Evolutionary conservation across 2,888 invertebrate species (phyloP).

Genomic region (Pachliopta kotzebuea): DNA sequence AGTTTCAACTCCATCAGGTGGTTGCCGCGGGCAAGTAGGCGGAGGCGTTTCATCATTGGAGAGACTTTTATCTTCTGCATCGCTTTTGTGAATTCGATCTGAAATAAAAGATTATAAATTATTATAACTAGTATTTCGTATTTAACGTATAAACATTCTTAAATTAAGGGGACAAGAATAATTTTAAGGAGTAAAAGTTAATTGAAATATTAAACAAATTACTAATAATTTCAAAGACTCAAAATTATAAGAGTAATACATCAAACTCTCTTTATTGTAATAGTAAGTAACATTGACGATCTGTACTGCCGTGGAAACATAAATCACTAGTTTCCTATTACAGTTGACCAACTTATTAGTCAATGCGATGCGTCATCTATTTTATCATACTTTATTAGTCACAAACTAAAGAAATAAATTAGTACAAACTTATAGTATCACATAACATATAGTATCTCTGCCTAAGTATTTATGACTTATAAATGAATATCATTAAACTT

Average conservation of each 20-base stretch:
- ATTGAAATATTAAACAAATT: too few relatives aligned
- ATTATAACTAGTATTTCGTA: too few relatives aligned
- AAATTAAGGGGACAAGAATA: neutral
- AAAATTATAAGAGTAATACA: neutral
- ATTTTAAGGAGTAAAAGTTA: too few relatives aligned
- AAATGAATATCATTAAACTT: neutral
- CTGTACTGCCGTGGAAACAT: conserved; percentile 43
- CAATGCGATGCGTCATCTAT: conserved; percentile 59
- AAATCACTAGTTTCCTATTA: conserved; percentile 64
- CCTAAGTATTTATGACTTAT: neutral
- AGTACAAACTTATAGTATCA: neutral
- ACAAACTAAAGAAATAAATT: conserved; percentile 12
- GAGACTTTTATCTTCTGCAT: conserved; percentile 72
- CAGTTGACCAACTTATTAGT: conserved; percentile 61
- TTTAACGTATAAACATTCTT: neutral
- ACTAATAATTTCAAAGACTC: too few relatives aligned
- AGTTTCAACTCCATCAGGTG: conserved; percentile 91
- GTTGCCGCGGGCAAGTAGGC: conserved; percentile 85
- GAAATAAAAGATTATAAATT: conserved; percentile 42
- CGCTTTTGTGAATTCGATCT: conserved; percentile 73
- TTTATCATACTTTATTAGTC: conserved; percentile 41
- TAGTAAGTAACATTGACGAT: conserved; percentile 37
- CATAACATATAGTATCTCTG: too few relatives aligned
- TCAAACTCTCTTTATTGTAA: conserved; percentile 23
- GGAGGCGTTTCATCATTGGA: conserved; percentile 73